These are phyloP conservation scores for Lacanobia wlatinum DNA, from an alignment of 2,888 invertebrate genomes.

Conservation along the genomic window DNA sequence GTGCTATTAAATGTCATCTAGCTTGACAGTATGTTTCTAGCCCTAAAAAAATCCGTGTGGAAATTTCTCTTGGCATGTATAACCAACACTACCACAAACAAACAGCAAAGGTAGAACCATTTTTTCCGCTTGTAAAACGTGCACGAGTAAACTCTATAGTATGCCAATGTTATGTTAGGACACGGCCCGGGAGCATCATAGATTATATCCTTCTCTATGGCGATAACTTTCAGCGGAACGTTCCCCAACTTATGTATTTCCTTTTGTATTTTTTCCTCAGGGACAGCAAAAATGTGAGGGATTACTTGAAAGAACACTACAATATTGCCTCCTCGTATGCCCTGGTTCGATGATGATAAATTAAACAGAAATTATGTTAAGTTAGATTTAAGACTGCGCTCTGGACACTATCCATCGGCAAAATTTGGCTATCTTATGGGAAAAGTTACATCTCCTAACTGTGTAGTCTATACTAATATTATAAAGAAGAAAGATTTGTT, in stretches of 20 bases:
- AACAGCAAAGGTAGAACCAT: not conserved
- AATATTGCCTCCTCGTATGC: not conserved
- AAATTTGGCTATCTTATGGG: too few species aligned
- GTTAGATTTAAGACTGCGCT: too few species aligned
- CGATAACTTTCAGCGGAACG: not conserved
- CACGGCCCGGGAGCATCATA: constrained; percentile 9
- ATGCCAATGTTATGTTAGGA: constrained; percentile 15
- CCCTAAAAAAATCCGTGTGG: not conserved
- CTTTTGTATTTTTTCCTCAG: not conserved
- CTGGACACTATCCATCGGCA: too few species aligned
- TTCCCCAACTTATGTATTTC: not conserved
- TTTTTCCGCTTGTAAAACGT: not conserved
- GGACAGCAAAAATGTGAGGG: not conserved
- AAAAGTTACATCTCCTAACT: too few species aligned
- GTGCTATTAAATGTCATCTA: not conserved
- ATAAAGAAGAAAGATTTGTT: too few species aligned
- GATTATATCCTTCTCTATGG: not conserved
- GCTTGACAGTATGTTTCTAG: not conserved
- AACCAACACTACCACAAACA: too few species aligned
- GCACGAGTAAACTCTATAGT: constrained; percentile 9
- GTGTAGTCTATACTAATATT: too few species aligned
- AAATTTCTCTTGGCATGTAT: too few species aligned
- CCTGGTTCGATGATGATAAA: too few species aligned
- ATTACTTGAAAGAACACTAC: not conserved
- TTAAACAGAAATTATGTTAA: too few species aligned